These are phyloP conservation scores for Tapera naevia DNA, from an alignment of 2,797 vertebrate species.

Conservation along the genomic window DNA sequence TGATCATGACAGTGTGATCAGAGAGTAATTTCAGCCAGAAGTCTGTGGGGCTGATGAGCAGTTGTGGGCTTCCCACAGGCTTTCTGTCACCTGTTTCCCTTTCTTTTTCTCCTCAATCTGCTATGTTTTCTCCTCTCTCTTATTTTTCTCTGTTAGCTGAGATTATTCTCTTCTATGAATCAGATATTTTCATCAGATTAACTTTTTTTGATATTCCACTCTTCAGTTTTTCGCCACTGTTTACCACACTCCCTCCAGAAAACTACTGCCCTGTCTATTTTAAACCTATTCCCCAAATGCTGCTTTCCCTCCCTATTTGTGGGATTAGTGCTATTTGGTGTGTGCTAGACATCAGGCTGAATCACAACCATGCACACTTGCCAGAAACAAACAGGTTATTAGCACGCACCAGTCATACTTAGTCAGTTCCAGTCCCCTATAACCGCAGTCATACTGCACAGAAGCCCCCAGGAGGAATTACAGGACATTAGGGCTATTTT, in stretches of 20 bases:
- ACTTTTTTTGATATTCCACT: neutral
- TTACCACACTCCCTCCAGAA: neutral
- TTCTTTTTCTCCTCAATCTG: neutral
- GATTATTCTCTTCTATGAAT: neutral
- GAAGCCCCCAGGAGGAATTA: neutral
- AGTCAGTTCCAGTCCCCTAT: neutral
- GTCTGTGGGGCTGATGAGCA: neutral
- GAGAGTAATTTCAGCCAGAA: neutral
- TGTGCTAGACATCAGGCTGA: neutral
- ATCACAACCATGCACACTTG: neutral
- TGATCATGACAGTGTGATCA: neutral
- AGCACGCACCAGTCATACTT: neutral
- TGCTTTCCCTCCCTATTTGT: neutral
- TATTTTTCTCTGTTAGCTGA: neutral
- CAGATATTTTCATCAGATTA: neutral
- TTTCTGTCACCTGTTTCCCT: neutral
- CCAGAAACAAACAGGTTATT: conserved; percentile 41
- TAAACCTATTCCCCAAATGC: neutral
- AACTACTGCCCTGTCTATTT: neutral
- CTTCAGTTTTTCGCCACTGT: neutral
- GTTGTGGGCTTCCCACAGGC: neutral
- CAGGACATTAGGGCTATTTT: neutral
- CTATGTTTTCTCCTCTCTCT: neutral
- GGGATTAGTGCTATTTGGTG: neutral
- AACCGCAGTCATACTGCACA: conserved; percentile 1